Evolutionary conservation across 2,888 invertebrate species (phyloP).

Genomic region (Arctia plantaginis): DNA sequence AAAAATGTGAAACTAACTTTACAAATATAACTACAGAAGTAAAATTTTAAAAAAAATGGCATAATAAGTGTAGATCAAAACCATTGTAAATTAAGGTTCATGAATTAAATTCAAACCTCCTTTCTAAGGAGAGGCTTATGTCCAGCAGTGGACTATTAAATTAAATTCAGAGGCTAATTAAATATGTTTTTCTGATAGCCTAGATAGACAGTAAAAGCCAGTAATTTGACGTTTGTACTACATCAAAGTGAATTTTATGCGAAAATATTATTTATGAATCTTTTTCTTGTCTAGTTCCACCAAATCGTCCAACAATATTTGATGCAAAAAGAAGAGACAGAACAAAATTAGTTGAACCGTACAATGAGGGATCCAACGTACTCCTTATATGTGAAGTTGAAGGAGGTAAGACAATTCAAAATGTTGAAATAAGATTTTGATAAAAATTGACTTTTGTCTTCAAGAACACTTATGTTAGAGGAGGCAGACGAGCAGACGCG

Average conservation of each 20-base stretch:
- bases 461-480: neutral
- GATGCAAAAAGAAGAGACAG: constrained; percentile 92
- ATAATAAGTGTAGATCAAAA: neutral
- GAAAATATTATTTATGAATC: neutral
- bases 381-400: constrained; percentile 93
- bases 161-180: too few species aligned
- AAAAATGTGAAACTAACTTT: neutral
- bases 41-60: neutral
- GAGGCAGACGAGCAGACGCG: too few species aligned
- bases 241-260: neutral
- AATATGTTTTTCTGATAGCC: neutral
- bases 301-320: constrained; percentile 92
- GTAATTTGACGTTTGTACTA: neutral
- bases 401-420: constrained; percentile 87
- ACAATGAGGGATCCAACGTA: constrained; percentile 94
- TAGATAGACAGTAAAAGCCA: neutral
- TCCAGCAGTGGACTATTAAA: too few species aligned
- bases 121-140: too few species aligned
- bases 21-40: neutral
- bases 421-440: neutral
- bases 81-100: neutral
- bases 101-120: neutral
- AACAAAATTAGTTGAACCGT: constrained; percentile 91
- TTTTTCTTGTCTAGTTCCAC: constrained; percentile 88
- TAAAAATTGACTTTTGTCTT: neutral